A percentile compares a stretch with the other conserved stretches of the same genome.
Conservation (phyloP, 2,797 vertebrate species). For the Zenarchopterus dispar region DNA sequence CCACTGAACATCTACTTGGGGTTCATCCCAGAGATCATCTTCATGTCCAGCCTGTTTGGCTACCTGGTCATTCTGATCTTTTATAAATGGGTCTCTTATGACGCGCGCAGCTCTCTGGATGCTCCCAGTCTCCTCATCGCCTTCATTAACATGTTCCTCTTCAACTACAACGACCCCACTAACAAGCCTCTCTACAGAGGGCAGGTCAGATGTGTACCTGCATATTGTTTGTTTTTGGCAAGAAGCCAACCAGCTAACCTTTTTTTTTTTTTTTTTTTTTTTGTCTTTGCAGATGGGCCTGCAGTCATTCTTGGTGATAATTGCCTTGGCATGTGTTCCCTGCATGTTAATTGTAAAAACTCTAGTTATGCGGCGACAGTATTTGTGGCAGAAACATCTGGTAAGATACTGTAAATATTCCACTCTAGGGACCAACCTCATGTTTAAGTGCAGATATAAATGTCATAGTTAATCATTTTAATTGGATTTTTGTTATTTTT, state of each 20-base stretch:
- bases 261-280: not conserved
- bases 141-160: slow-evolving; percentile 99
- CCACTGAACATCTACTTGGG: slow-evolving; percentile 94
- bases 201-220: slow-evolving; percentile 82
- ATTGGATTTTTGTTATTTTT: not conserved
- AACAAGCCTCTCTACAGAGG: slow-evolving; percentile 89
- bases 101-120: slow-evolving; percentile 83
- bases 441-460: not conserved
- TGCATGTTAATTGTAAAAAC: slow-evolving; percentile 96
- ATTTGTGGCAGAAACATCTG: slow-evolving; percentile 89
- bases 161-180: slow-evolving; percentile 87
- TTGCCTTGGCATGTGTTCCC: slow-evolving; percentile 91
- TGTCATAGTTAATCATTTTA: not conserved
- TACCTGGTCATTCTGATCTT: slow-evolving; percentile 94
- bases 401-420: slow-evolving; percentile 69
- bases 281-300: slow-evolving; percentile 81
- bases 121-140: slow-evolving; percentile 96
- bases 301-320: slow-evolving; percentile 89
- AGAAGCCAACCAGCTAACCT: not conserved
- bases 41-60: slow-evolving; percentile 93
- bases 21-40: slow-evolving; percentile 96
- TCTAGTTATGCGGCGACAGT: slow-evolving; percentile 88
- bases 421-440: not conserved
- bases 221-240: not conserved
- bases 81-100: slow-evolving; percentile 93